Evolutionary conservation across 2,797 vertebrate species (phyloP).

Genomic region (Synanceia verrucosa): DNA sequence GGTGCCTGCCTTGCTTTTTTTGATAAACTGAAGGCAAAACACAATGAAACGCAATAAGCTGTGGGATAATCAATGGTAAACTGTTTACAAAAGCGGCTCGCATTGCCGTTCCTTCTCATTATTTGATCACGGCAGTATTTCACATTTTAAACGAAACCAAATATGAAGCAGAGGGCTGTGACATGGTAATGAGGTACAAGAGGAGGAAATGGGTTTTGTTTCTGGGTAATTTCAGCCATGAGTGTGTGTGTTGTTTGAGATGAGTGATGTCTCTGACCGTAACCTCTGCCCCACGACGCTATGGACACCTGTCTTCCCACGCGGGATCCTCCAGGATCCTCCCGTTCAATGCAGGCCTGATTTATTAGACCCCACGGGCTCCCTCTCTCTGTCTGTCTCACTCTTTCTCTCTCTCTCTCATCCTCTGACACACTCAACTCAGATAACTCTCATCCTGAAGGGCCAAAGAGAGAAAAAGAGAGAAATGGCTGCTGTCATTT

Average conservation of each 20-base stretch:
- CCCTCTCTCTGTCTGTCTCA: constrained; percentile 43
- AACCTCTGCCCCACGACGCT: constrained; percentile 67
- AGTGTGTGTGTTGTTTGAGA: constrained; percentile 37
- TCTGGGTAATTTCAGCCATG: constrained; percentile 50
- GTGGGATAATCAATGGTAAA: constrained; percentile 67
- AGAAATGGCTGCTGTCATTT: constrained; percentile 78
- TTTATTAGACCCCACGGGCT: constrained; percentile 76
- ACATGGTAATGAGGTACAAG: constrained; percentile 57
- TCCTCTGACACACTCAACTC: constrained; percentile 23
- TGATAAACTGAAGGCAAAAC: constrained; percentile 56
- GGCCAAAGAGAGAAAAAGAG: constrained; percentile 64
- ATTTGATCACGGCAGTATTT: constrained; percentile 64
- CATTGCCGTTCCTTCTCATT: constrained; percentile 34
- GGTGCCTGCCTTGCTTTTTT: constrained; percentile 39
- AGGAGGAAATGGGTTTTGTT: constrained; percentile 60
- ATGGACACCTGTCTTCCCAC: constrained; percentile 80
- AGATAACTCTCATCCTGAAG: constrained; percentile 58
- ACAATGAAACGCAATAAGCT: constrained; percentile 52
- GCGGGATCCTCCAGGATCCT: constrained; percentile 60
- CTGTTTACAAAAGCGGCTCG: constrained; percentile 57
- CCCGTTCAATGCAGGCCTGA: constrained; percentile 67
- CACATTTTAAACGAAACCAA: constrained; percentile 56
- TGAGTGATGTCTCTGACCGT: constrained; percentile 64
- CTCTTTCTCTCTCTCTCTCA: constrained; percentile 13
- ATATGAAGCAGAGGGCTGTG: constrained; percentile 50